These are phyloP conservation scores for Ornithoptera alexandrae DNA, from an alignment of 2,888 invertebrate species.

Conservation along the genomic window DNA sequence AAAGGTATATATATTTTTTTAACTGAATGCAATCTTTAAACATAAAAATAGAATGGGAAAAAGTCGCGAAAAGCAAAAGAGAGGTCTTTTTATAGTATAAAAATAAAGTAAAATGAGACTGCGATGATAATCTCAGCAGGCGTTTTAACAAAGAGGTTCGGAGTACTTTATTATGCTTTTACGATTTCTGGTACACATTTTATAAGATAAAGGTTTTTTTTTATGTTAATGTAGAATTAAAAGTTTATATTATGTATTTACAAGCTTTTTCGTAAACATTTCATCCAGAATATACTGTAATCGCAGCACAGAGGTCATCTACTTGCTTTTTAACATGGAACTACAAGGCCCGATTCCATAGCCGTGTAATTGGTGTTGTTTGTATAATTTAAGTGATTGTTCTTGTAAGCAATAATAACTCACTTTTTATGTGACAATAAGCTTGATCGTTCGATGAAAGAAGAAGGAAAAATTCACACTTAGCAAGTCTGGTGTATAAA, in stretches of 20 bases:
- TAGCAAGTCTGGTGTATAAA: no score
- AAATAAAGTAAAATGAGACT: slow-evolving; percentile 18
- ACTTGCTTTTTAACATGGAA: no score
- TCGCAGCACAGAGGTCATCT: no score
- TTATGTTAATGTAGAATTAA: neutral
- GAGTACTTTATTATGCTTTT: slow-evolving; percentile 8
- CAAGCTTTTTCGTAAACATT: no score
- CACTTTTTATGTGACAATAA: no score
- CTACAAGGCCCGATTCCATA: no score
- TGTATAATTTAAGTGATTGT: no score
- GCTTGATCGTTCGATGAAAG: no score
- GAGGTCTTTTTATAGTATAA: slow-evolving; percentile 7
- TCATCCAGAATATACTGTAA: no score
- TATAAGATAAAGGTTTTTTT: neutral
- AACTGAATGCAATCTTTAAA: neutral
- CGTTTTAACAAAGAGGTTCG: slow-evolving; percentile 7
- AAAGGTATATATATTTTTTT: neutral
- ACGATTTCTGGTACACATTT: slow-evolving; percentile 1
- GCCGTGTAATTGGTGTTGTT: no score
- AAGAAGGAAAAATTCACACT: no score
- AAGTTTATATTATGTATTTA: neutral
- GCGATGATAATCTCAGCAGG: slow-evolving; percentile 19
- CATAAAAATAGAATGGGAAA: neutral
- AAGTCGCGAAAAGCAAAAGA: slow-evolving; percentile 1
- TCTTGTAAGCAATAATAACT: no score